Evolutionary conservation across 2,113 vertebrate species (phyloP), one percentile per base, ranked within the genome.

Genomic region (Monarcha castaneiventris): DNA sequence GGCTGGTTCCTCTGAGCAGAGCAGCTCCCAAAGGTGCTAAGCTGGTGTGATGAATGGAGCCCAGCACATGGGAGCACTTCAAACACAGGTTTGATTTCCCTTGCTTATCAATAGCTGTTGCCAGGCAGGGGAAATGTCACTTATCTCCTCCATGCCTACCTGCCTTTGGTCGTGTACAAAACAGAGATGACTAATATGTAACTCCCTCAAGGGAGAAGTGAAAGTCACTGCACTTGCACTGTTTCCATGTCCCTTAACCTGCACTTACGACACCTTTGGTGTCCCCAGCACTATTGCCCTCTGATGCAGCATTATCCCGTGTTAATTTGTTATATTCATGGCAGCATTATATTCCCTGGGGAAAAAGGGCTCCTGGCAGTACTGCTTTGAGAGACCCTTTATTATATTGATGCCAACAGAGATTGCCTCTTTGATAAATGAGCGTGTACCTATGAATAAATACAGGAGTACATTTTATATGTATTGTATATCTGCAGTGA

Each of bases 391-490:
- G 91, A 95, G 91, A 92, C 78, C 91, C 86, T 80, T 89, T 86
- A 81, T 95, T 94, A 94, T 92, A 83, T 41, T 77, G 88, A 92
- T 93, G 78, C 92, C 91, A 97, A 74, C 83, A 92, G 86, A 93
- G 77, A 96, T 81, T 93, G 88, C 92, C 66, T 96, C 88, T 89
- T 80, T 96, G 94, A 95, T 91, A 94, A 91, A 97, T 84, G 91
- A 82, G 73, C 75, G 63, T 89, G 85, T 92, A 94, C 88, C 87
- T 94, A 94, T 93, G 94, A 96, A 97, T 94, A 97, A 97, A 95
- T 93, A 91, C 89, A 82, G 94, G 84, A 93, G 67, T 95, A 51
- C 61, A 87, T 94, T 97, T 97, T 96, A 81, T 83, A 88, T 51
- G 79, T 95, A 94, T 87, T 94, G 91, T 89, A 84, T 94, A 94